Conservation (phyloP, 2,797 vertebrate genomes). For the Cirrhinus mrigala region DNA sequence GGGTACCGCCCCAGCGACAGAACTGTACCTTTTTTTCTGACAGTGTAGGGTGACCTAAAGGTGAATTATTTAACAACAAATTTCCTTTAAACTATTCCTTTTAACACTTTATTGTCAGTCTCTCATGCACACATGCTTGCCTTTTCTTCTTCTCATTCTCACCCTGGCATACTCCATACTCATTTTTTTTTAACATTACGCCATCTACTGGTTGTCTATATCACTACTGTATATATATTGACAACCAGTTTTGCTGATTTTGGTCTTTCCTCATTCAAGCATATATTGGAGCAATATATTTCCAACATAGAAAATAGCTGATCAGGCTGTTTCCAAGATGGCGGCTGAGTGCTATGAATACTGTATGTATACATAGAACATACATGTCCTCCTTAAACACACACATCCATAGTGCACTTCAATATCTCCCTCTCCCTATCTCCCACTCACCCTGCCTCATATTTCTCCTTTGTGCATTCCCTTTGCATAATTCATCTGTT, state of each 20-base stretch:
- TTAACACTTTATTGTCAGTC: neutral
- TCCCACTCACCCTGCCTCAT: slow-evolving; percentile 44
- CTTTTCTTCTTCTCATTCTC: neutral
- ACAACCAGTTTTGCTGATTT: neutral
- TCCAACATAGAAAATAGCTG: neutral
- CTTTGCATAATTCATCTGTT: slow-evolving; percentile 62
- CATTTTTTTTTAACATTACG: neutral
- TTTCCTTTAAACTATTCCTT: neutral
- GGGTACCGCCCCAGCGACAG: too few species aligned
- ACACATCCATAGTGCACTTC: neutral
- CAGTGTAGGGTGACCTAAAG: too few species aligned
- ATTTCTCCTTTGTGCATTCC: slow-evolving; percentile 65
- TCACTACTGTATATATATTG: neutral
- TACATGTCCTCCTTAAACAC: neutral
- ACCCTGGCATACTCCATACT: neutral
- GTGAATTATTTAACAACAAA: too few species aligned
- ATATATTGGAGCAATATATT: too few species aligned
- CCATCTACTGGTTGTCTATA: neutral
- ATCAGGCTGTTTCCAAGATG: neutral
- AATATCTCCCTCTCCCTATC: neutral
- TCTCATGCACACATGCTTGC: neutral
- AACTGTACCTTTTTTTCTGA: too few species aligned
- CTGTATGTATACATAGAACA: neutral
- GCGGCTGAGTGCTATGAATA: neutral
- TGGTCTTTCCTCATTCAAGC: neutral